Evolutionary conservation across 1,140 invertebrate genomes (phyloP), one percentile per base, ranked within the genome.

Genomic region (Apis laboriosa): DNA sequence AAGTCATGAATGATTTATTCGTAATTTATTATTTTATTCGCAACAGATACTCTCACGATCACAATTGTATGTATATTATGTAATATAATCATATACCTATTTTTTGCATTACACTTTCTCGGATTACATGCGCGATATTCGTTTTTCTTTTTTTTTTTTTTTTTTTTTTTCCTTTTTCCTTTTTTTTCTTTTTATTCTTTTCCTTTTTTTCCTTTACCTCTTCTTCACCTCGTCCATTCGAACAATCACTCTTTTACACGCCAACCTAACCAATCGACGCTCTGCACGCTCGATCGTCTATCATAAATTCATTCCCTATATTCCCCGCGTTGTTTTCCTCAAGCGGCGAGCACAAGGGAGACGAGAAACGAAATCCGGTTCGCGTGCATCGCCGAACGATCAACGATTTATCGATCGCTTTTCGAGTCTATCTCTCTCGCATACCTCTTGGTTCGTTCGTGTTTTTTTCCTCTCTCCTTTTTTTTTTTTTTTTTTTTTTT

Each of bases 1-100:
- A 89, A 88, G 86, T 90, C 88, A 88, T 86, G 86, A 43, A 7
- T 87, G 70, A 55, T 91, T 91, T 91, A 91, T 90, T 91, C 88
- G 88, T 82, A 90, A 88, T 63, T 88, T 90, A 43, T 75, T 81
- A 84, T 89, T 88, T 86, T 90, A 90, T 90, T 90, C 83, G 82
- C 86, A 91, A 90, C 89, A 90, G 90, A 89, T 90, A 91, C 87
- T 90, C 90, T 90, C 90, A 91, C 90, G 85, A 91, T 90, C 91
- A 91, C 90, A 90, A 90, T 90, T 91, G 82, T 92, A 87, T 89
- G 85, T 90, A 90, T 88, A 77, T 89, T 86, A 86, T 81, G 66
- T 88, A 89, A 82, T 89, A 84, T 88, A 76, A 86, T 84, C 83
- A 82, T 87, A 86, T 85, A 85, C 66, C 79, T 89, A 89, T 70